Percentiles rank a stretch among this genome's conserved stretches.
These are phyloP conservation scores for Platichthys stellatus DNA, from an alignment of 2,113 vertebrate species.

Conservation along the genomic window DNA sequence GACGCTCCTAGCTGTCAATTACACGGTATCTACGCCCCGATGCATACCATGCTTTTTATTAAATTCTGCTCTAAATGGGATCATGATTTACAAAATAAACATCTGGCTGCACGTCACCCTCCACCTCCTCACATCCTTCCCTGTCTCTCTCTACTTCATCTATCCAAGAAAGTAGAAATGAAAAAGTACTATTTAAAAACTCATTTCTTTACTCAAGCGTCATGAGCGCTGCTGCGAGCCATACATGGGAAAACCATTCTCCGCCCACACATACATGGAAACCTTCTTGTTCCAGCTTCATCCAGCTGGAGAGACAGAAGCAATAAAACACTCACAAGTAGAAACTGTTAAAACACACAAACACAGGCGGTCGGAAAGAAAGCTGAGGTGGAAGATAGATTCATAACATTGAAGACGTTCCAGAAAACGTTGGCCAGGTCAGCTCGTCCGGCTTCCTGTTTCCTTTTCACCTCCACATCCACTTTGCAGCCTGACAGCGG, in stretches of 20 bases:
- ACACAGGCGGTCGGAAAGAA: neutral
- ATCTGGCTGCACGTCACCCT: neutral
- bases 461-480: neutral
- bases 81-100: too few relatives aligned
- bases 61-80: too few relatives aligned
- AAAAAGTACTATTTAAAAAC: neutral
- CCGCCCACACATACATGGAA: neutral
- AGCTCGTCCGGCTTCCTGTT: constrained; percentile 7
- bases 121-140: neutral
- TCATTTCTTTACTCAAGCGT: neutral
- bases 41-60: too few relatives aligned
- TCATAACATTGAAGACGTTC: constrained; percentile 15
- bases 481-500: constrained; percentile 4
- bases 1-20: too few relatives aligned
- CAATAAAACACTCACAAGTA: constrained; percentile 4
- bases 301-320: constrained; percentile 11
- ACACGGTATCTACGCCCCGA: too few relatives aligned
- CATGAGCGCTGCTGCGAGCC: neutral
- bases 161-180: neutral
- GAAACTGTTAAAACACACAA: neutral
- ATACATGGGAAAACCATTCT: neutral
- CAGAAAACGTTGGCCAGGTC: constrained; percentile 22
- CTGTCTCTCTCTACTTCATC: neutral
- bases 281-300: constrained; percentile 2
- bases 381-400: constrained; percentile 17